phyloP scores from a whole-genome alignment of 2,888 invertebrate species.

The Plebejus melissa region DNA sequence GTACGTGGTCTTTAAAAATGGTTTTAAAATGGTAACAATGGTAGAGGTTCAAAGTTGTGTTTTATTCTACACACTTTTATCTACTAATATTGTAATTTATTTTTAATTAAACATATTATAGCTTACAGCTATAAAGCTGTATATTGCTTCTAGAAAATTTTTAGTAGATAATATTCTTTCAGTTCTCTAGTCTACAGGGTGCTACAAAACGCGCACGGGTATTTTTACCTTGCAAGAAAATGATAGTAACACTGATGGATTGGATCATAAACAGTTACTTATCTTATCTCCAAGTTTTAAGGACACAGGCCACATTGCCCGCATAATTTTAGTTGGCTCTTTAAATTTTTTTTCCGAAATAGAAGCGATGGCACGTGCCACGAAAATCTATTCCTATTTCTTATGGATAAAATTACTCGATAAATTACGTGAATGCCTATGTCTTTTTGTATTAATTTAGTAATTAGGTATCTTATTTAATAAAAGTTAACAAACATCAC shows the following conservation, averaged over 20 bases:
- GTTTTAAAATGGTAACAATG: too few species aligned
- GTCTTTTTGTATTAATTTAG: constrained; percentile 41
- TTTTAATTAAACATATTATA: constrained; percentile 15
- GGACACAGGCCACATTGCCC: too few species aligned
- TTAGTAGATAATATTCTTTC: constrained; percentile 53
- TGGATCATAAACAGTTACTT: neutral
- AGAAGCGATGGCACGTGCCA: neutral
- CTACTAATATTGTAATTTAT: neutral
- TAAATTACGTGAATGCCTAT: neutral
- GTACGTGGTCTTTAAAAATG: too few species aligned
- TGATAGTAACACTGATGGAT: neutral
- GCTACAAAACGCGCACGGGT: constrained; percentile 46
- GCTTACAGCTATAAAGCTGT: constrained; percentile 50
- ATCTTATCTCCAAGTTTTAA: neutral
- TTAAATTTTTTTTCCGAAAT: neutral
- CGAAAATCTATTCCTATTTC: neutral
- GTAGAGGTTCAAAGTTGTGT: too few species aligned
- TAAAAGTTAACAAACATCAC: constrained; percentile 40
- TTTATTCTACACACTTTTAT: neutral
- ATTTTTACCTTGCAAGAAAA: neutral
- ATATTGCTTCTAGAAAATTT: constrained; percentile 61
- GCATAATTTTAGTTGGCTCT: neutral
- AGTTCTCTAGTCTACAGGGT: constrained; percentile 69
- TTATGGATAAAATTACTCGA: neutral
- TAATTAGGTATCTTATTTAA: constrained; percentile 47